Evolutionary conservation across 2,797 vertebrate species (phyloP).

Genomic region (Falco peregrinus): DNA sequence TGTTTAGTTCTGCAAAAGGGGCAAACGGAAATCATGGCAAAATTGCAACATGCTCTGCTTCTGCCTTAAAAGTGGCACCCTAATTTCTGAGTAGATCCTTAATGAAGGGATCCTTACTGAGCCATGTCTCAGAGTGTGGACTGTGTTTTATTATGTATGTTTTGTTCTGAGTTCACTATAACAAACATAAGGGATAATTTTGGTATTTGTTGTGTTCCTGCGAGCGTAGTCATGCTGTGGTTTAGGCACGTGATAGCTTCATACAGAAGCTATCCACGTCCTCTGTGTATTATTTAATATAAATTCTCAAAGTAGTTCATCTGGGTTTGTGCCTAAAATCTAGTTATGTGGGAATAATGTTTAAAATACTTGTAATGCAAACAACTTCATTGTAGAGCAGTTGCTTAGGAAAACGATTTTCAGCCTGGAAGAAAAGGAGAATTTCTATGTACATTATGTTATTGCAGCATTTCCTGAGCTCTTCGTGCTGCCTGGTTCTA

Average conservation of each 20-base stretch:
- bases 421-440: not conserved
- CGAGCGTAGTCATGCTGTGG: not conserved
- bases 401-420: not conserved
- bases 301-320: not conserved
- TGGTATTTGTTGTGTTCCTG: not conserved
- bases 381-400: not conserved
- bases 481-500: not conserved
- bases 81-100: not conserved
- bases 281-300: not conserved
- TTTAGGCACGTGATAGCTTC: not conserved
- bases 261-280: not conserved
- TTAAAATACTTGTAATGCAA: not conserved
- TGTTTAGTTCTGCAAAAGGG: not conserved
- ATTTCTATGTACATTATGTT: not conserved
- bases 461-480: not conserved
- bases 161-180: not conserved
- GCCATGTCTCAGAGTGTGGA: not conserved
- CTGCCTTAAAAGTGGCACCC: not conserved
- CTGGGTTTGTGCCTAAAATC: not conserved
- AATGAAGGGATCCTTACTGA: not conserved
- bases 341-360: not conserved
- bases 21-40: not conserved
- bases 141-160: not conserved
- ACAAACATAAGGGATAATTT: not conserved
- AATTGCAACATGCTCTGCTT: not conserved